Conservation (phyloP, 2,888 invertebrate genomes). For the Papilio protenor region DNA sequence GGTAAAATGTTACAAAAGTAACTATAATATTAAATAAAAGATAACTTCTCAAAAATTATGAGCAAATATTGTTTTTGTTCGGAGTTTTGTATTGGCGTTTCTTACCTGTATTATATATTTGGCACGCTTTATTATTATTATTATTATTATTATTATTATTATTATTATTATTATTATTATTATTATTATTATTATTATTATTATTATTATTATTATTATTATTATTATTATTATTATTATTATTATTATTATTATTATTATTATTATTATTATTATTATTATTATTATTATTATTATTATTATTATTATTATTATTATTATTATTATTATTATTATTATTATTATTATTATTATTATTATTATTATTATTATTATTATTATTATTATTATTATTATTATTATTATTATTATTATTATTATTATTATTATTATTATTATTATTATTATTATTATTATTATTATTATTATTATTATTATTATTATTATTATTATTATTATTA, state of each 20-base stretch:
- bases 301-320: conserved; percentile 48
- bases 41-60: conserved; percentile 20
- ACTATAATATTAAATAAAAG: conserved; percentile 16
- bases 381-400: conserved; percentile 47
- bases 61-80: conserved; percentile 41
- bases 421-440: conserved; percentile 48
- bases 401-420: conserved; percentile 48
- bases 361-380: conserved; percentile 47
- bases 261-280: conserved; percentile 47
- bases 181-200: conserved; percentile 48
- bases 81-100: conserved; percentile 64
- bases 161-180: conserved; percentile 48
- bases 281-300: conserved; percentile 48
- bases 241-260: conserved; percentile 47
- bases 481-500: conserved; percentile 47
- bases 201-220: conserved; percentile 48
- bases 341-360: conserved; percentile 47
- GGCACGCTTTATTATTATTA: conserved; percentile 60
- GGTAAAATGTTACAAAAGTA: conserved; percentile 39
- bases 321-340: conserved; percentile 48
- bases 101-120: conserved; percentile 75
- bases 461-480: conserved; percentile 47
- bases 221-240: conserved; percentile 47
- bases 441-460: conserved; percentile 48
- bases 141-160: conserved; percentile 47